Evolutionary conservation across 2,888 invertebrate species (phyloP), one percentile per base, ranked within the genome.

Genomic region (Hermodice carunculata): DNA sequence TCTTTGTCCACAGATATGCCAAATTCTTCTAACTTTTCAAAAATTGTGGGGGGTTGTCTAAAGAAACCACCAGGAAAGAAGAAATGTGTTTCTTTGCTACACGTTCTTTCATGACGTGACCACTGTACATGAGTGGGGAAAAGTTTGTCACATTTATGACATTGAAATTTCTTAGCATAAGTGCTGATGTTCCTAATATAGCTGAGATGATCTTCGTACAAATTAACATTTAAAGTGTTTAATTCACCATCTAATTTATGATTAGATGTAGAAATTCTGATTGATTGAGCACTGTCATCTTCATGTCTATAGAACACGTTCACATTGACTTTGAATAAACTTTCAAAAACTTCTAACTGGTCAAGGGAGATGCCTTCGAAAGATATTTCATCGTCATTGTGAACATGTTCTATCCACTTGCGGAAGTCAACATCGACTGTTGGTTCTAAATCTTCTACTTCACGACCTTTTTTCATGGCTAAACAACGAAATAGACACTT

Each of bases 1-100:
- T n/a, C n/a, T n/a, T n/a, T n/a, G n/a, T n/a, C n/a, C n/a, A n/a
- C n/a, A n/a, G 17, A 17, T 4, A 26, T 32, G 2, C 40, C 22
- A n/a, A 28, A n/a, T 19, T 57, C 32, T 43, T 57, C 42, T 2
- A 40, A 26, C n/a, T 43, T 26, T 57, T 57, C 57, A n/a, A 57
- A 57, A 3, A 57, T 29, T 40, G 57, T 22, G 11, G 14, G 32
- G 11, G 24, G 4, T 32, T 42, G 42, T 24, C 29, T 24, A 29
- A 26, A 57, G 8, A 40, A 28, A 2, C 40, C 40, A 3, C 57
- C 57, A 57, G 43, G 43, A 22, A 43, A 53, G 1, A 17, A 17
- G 24, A 22, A 53, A 6, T 37, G 26, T 2, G 37, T 37, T 26
- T 32, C 17, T 2, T n/a, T n/a, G n/a, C n/a, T 49, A 22, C 49